Evolutionary conservation across 1,140 invertebrate species (phyloP).

Genomic region (Rhopalosiphum maidis): DNA sequence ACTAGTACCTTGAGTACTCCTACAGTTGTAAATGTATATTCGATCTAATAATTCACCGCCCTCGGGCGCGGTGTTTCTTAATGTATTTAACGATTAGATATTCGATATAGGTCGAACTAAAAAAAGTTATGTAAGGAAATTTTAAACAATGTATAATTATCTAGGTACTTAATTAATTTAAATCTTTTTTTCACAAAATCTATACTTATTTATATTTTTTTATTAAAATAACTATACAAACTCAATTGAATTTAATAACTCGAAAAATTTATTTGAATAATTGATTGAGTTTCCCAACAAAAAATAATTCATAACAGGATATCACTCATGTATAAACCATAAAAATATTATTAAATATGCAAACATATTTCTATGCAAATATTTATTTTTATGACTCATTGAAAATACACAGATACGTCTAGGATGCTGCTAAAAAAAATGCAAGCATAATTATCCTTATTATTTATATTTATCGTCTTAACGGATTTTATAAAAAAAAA

Average conservation of each 20-base stretch:
- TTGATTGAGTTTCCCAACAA: background rate
- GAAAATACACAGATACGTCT: background rate
- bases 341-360: conserved; percentile 2
- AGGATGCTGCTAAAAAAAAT: background rate
- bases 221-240: background rate
- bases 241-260: background rate
- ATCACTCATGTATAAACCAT: background rate
- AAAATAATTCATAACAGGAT: background rate
- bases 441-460: background rate
- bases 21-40: conserved; percentile 41
- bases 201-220: background rate
- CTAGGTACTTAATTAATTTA: background rate
- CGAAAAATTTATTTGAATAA: background rate
- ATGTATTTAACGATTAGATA: conserved; percentile 15
- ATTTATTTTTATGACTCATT: background rate
- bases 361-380: background rate
- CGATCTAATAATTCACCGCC: conserved; percentile 43
- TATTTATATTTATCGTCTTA: background rate
- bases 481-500: background rate
- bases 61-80: conserved; percentile 19
- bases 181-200: background rate
- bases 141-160: conserved; percentile 20
- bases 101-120: background rate
- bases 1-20: conserved; percentile 14
- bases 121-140: background rate